Evolutionary conservation across 2,797 vertebrate genomes (phyloP), one percentile per base, ranked within the genome.

Genomic region (Lateolabrax maculatus): DNA sequence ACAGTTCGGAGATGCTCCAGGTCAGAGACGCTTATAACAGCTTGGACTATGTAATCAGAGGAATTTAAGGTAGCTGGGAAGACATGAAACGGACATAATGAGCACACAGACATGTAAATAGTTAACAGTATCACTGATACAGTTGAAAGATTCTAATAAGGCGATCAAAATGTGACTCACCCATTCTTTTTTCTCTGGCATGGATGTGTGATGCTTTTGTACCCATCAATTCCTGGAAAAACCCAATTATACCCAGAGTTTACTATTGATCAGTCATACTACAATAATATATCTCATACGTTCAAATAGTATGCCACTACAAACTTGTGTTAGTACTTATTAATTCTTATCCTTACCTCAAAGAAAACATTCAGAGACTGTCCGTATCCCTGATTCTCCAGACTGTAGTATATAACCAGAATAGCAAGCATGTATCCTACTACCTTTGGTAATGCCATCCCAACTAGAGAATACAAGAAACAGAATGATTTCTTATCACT

Each of bases 391-490:
- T 57, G 52, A 19, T 62, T 29, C 23, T 71, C 44, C 75, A 87
- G 60, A 74, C 34, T 53, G 69, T 27, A 75, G 69, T 6, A 61
- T 27, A 77, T 6, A 18, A 83, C 48, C 61, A 91, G 76, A 36
- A 90, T 31, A 75, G 79, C 25, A 68, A 83, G 16, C 4, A 48
- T 1, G n/a, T 5, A 82, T 52, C 56, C 10, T 3, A 57, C 19
- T 31, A 61, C 37, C 53, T 75, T 86, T 9, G 11, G 48, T 48
- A 84, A 52, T 9, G 56, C 68, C 90, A 91, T 92, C 37, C 11
- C 10, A 15, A 67, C 78, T 81, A 44, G 2, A 87, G 49, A 72
- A 64, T 0, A 61, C 41, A 77, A 43, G n/a, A 4, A 57, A 52
- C 31, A 61, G 48, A 74, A 16, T 25, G 5, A 12, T 52, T 39